Base-by-base conservation (phyloP, 2,797 vertebrate species). In the Danio aesculapii region DNA sequence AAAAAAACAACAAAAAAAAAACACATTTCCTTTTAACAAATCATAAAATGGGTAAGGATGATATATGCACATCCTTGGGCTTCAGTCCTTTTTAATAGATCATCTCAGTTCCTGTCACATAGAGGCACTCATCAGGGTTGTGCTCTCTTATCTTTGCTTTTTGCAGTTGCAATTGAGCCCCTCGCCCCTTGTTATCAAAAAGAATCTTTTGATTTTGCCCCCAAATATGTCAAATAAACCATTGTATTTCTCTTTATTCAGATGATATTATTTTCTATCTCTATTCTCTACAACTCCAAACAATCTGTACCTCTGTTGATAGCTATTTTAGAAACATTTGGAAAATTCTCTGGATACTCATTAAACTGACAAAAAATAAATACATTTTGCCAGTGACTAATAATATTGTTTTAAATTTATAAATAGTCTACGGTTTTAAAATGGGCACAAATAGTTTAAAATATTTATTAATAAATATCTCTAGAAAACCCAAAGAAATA, bases 311-410 rank as follows among this genome's bases (percentile, higher is more conserved):
- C 16, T 16, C 52, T 39, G 13, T 44, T 72, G 8, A 16, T 72
- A 39, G 57, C 11, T 6, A 14, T 43, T 14, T 44, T 21, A 11
- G 17, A 19, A 43, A 43, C 41, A 5, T 57, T 59, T 5, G 13
- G 8, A 21, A 21, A 41, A 57, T 6, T 58, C 6, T 58, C 70
- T n/a, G 39, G 41, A 3, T 30, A 49, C 5, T 59, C 55, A 13
- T 13, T 59, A 17, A 73, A 74, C 19, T 74, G 71, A n/a, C 68
- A 73, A 47, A 47, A 59, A 58, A 74, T n/a, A 47, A 30, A 30
- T 30, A 30, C 46, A 59, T 74, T 12, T 14, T 74, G 11, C n/a
- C 55, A n/a, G 49, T 47, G 6, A 19, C 71, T 59, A 16, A 44
- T 11, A 59, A 21, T 6, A 59, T 30, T 10, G 11, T 21, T 21